Conservation (phyloP, 2,113 vertebrate species). For the Onychostruthus taczanowskii region DNA sequence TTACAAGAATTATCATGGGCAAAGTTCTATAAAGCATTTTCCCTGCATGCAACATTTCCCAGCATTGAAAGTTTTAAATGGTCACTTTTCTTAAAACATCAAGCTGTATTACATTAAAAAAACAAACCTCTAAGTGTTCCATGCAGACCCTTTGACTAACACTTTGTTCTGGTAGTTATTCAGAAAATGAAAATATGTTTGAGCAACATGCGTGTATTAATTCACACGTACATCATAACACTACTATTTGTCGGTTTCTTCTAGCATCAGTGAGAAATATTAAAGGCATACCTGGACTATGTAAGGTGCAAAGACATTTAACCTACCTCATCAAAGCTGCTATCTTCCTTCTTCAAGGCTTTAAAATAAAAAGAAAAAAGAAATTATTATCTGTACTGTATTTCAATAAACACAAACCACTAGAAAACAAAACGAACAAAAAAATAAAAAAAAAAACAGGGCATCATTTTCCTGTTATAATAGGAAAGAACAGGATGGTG, state of each 20-base stretch:
- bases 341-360: slow-evolving; percentile 98
- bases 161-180: background rate
- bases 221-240: background rate
- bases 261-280: background rate
- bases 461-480: slow-evolving; percentile 32
- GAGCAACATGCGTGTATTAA: background rate
- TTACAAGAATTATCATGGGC: background rate
- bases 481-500: slow-evolving; percentile 28
- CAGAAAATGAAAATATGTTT: background rate
- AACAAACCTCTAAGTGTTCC: background rate
- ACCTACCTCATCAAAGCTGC: slow-evolving; percentile 91
- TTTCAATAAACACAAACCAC: slow-evolving; percentile 23
- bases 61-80: background rate
- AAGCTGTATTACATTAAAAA: background rate
- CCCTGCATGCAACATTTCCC: background rate
- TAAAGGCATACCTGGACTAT: background rate
- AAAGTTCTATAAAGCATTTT: background rate
- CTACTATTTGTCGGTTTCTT: background rate
- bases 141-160: background rate
- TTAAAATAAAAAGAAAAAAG: slow-evolving; percentile 71
- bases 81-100: background rate
- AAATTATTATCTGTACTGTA: slow-evolving; percentile 58
- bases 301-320: slow-evolving; percentile 48
- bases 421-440: background rate
- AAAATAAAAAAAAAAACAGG: background rate